phyloP scores from a whole-genome alignment of 2,797 vertebrate genomes.

The Coranthus polyacanthus region DNA sequence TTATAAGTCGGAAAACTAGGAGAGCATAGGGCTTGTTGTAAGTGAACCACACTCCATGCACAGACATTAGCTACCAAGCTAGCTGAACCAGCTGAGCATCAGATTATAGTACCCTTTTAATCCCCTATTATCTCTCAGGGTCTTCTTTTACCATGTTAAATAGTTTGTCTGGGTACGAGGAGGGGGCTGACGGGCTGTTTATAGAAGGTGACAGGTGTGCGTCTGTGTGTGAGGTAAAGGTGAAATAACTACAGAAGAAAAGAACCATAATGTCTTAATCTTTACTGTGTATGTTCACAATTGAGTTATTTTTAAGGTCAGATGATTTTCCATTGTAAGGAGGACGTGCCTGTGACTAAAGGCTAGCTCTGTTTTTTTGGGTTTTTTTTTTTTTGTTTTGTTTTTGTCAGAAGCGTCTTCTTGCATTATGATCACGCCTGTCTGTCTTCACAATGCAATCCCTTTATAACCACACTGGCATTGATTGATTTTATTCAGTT shows the following conservation, averaged over 20 bases:
- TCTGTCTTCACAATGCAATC: not conserved
- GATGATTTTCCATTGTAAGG: not conserved
- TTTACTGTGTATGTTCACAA: too few relatives aligned
- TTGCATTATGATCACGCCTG: not conserved
- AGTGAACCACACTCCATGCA: slow-evolving; percentile 2
- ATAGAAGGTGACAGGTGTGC: slow-evolving; percentile 7
- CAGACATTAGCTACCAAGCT: slow-evolving; percentile 5
- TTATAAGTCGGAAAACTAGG: not conserved
- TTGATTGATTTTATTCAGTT: not conserved
- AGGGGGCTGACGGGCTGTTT: slow-evolving; percentile 24
- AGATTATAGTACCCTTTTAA: slow-evolving; percentile 65
- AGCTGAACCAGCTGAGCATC: slow-evolving; percentile 42
- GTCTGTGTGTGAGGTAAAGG: not conserved
- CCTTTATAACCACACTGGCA: not conserved
- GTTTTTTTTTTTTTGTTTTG: too few relatives aligned
- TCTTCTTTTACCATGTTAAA: slow-evolving; percentile 40
- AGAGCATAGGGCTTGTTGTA: not conserved
- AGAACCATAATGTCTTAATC: not conserved
- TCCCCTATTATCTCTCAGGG: slow-evolving; percentile 58
- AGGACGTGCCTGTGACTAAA: slow-evolving; percentile 7
- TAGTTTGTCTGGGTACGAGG: slow-evolving; percentile 25
- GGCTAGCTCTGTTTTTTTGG: not conserved
- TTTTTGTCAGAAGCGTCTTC: slow-evolving; percentile 5
- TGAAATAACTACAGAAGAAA: not conserved
- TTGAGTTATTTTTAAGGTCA: slow-evolving; percentile 7